Evolutionary conservation across 2,113 vertebrate genomes (phyloP).

Genomic region (Anoplopoma fimbria): DNA sequence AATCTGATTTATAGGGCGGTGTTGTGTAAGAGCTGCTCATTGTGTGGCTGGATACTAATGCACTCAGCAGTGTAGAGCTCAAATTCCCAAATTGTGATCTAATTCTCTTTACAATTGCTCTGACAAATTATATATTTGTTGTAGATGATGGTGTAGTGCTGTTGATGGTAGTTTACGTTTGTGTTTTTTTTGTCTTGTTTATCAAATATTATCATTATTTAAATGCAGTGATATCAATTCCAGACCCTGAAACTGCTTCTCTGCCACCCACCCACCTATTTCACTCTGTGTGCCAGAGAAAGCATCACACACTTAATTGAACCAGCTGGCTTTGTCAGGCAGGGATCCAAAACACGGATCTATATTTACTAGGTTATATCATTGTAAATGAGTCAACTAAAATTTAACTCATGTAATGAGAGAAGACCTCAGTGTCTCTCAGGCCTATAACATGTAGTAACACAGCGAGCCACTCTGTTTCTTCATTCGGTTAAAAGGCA

Average conservation of each 20-base stretch:
- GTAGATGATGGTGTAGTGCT: constrained; percentile 8
- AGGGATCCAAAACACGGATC: constrained; percentile 64
- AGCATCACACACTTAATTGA: constrained; percentile 69
- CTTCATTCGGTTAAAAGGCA: neutral
- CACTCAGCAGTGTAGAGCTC: constrained; percentile 1
- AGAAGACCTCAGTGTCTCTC: constrained; percentile 20
- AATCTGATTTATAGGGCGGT: constrained; percentile 22
- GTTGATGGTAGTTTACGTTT: constrained; percentile 22
- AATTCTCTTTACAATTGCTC: constrained; percentile 19
- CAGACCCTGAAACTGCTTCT: constrained; percentile 59
- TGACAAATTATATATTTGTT: constrained; percentile 34
- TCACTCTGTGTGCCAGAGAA: constrained; percentile 58
- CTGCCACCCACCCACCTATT: constrained; percentile 67
- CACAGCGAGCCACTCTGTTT: neutral
- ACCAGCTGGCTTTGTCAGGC: constrained; percentile 75
- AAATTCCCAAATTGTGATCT: constrained; percentile 45
- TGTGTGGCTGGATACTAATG: constrained; percentile 37
- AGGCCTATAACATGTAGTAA: neutral
- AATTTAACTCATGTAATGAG: constrained; percentile 43
- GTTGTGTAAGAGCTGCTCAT: neutral
- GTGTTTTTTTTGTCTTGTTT: constrained; percentile 47
- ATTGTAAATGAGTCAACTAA: constrained; percentile 62
- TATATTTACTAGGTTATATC: constrained; percentile 72
- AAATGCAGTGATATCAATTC: constrained; percentile 57
- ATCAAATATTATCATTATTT: constrained; percentile 56